Evolutionary conservation across 2,888 invertebrate species (phyloP).

Genomic region (Lasioglossum leucozonium): DNA sequence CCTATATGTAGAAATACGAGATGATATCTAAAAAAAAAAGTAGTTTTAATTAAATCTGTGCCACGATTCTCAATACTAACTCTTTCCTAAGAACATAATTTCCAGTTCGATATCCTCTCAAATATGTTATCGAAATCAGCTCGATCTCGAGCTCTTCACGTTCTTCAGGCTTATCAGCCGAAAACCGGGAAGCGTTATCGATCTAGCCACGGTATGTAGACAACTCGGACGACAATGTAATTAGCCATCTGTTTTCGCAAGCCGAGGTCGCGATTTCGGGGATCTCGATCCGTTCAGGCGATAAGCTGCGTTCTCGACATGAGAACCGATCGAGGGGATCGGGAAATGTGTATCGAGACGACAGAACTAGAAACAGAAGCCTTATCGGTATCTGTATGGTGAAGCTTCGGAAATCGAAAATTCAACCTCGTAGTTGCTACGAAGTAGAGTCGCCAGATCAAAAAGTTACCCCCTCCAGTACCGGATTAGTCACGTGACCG

Average conservation of each 20-base stretch:
- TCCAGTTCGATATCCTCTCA: not conserved
- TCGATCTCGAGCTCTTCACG: not conserved
- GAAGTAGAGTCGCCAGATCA: not conserved
- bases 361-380: not conserved
- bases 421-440: not conserved
- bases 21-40: not conserved
- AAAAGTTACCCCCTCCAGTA: too few relatives aligned
- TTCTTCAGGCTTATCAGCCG: not conserved
- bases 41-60: too few relatives aligned
- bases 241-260: constrained; percentile 28
- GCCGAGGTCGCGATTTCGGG: not conserved
- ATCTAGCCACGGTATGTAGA: not conserved
- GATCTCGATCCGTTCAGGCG: not conserved
- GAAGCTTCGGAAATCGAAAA: not conserved
- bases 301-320: not conserved
- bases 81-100: not conserved
- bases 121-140: not conserved
- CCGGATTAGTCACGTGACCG: too few relatives aligned
- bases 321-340: not conserved
- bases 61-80: too few relatives aligned
- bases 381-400: not conserved
- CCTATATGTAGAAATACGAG: not conserved
- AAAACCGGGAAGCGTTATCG: not conserved
- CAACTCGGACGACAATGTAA: constrained; percentile 16
- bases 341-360: not conserved